Percentiles rank a stretch among this genome's conserved stretches.
Conservation (phyloP, 2,888 invertebrate genomes). For the Pandemis cinnamomeana region DNA sequence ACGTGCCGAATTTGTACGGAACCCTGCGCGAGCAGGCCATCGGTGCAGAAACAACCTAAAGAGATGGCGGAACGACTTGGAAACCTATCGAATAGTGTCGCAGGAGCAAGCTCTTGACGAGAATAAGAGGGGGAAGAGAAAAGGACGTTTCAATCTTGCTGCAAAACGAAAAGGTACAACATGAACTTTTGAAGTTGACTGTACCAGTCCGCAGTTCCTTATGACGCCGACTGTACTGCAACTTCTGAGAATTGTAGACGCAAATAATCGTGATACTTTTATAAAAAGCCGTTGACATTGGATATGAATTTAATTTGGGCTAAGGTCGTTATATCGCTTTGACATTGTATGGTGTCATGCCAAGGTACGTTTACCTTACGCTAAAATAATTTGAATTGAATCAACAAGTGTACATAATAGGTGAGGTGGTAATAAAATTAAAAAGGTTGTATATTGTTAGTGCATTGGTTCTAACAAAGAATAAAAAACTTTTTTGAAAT, state of each 20-base stretch:
- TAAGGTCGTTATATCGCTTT: conserved; percentile 35
- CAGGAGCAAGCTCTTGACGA: too few relatives aligned
- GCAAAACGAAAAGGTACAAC: too few relatives aligned
- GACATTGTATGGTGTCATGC: conserved; percentile 34
- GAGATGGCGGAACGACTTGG: too few relatives aligned
- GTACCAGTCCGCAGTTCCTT: neutral
- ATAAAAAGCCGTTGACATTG: conserved; percentile 15
- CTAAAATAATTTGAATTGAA: conserved; percentile 15
- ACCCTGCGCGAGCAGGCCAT: too few relatives aligned
- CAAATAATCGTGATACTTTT: conserved; percentile 13
- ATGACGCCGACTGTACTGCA: neutral
- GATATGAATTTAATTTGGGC: conserved; percentile 29
- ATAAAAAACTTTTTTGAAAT: too few relatives aligned
- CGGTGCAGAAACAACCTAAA: too few relatives aligned
- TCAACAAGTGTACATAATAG: conserved; percentile 15
- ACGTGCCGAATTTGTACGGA: too few relatives aligned
- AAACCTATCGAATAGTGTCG: too few relatives aligned
- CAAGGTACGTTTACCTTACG: conserved; percentile 29
- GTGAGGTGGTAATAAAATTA: neutral
- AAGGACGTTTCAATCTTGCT: too few relatives aligned
- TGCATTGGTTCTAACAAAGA: too few relatives aligned
- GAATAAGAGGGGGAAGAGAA: too few relatives aligned
- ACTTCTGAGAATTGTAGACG: neutral
- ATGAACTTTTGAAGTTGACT: neutral
- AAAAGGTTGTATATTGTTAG: neutral